Base-by-base conservation (phyloP, 2,113 vertebrate species). In the Leptobrachium ailaonicum region DNA sequence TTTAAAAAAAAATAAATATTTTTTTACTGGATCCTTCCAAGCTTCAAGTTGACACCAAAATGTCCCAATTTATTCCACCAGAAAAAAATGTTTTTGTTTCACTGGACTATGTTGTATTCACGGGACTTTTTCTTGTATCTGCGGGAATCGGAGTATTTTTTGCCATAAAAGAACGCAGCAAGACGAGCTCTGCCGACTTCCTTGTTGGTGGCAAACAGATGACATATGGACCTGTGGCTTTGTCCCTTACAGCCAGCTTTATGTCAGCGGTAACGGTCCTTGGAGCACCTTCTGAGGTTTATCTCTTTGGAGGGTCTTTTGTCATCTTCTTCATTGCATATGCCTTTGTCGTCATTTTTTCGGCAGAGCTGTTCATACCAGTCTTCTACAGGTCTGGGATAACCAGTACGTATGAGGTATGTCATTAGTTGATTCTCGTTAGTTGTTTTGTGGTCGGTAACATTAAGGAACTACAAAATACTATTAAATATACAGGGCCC, bases 351-450 rank as follows among this genome's bases (percentile, higher is more conserved):
- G 87, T 96, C 3, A 6, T 92, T 79, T 85, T 92, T 13, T 94
- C 94, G 0, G 90, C 95, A 0, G 94, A 96, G 73, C 85, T 96
- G 60, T 95, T 94, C 62, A 77, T 96, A 4, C 95, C 95, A 1
- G 89, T 96, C 0, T 96, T 96, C 87, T 96, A 96, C 83, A 89
- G 89, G 74, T 95, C 94, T 42, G 94, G 93, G 66, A 95, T 96
- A 78, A 96, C 95, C 50, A 96, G 95, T 85, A 95, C 94, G 11
- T 96, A 96, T 0, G 94, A 96, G 95, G 95, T 96, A 92, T 90
- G 88, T 74, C 20, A 32, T 32, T 32, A 32, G 20, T 32, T 32
- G 20, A 32, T 32, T 32, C 20, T 32, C 20, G 20, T 32, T 32
- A 32, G 20, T 32, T 32, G 20, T 32, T 32, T 32, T 32, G 20